Percentiles rank a stretch among this genome's conserved stretches.
Conservation (phyloP, 1,140 invertebrate species). For the Aphelinus certus region DNA sequence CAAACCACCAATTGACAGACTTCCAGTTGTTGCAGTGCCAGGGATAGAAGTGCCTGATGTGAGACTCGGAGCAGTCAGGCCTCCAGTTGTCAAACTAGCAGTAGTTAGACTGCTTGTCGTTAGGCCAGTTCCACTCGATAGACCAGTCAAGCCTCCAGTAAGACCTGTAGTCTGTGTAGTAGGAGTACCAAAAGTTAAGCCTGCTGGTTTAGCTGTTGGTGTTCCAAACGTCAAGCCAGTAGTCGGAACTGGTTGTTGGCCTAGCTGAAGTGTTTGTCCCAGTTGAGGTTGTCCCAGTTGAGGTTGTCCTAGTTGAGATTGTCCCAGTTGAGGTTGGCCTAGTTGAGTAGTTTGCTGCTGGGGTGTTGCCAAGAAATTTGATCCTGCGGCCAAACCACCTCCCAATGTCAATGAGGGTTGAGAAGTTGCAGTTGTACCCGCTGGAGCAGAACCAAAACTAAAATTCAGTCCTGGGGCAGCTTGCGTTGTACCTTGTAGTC, state of each 20-base stretch:
- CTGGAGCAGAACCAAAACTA: slow-evolving; percentile 45
- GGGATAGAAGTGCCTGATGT: not conserved
- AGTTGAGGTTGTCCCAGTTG: slow-evolving; percentile 24
- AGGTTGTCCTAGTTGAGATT: slow-evolving; percentile 17
- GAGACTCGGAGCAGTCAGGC: not conserved
- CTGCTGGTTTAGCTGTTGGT: slow-evolving; percentile 20
- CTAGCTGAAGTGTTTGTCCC: slow-evolving; percentile 9
- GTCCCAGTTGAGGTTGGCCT: not conserved
- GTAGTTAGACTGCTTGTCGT: not conserved
- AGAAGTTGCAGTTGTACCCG: slow-evolving; percentile 18
- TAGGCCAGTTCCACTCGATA: not conserved
- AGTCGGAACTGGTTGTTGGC: slow-evolving; percentile 34
- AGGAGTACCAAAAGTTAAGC: slow-evolving; percentile 30
- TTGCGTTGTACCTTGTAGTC: slow-evolving; percentile 37
- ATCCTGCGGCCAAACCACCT: not conserved
- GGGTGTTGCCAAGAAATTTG: not conserved
- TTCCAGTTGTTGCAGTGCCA: not conserved
- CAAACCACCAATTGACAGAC: not conserved
- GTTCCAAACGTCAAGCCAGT: slow-evolving; percentile 36
- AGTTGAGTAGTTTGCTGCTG: too few species aligned
- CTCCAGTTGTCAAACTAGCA: slow-evolving; percentile 1
- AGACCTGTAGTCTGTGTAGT: not conserved
- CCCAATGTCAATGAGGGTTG: slow-evolving; percentile 35
- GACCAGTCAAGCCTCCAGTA: not conserved
- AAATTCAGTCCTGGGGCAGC: slow-evolving; percentile 50